These are phyloP conservation scores for fruit fly (Drosophila melanogaster) DNA, from an alignment of 1,140 invertebrate genomes.

Conservation along the genomic window Release_6_plus_ISO1_MT NT_037436.4:16475001-16475500, in stretches of 20 bases:
- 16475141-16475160: constrained; percentile 30
- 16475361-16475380: no score
- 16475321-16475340: no score
- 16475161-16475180: constrained; percentile 33
- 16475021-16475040: constrained; percentile 13
- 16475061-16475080: constrained; percentile 54
- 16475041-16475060: constrained; percentile 80
- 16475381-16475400: no score
- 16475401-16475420: no score
- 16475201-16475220: constrained; percentile 62
- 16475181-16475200: constrained; percentile 60
- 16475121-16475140: not conserved
- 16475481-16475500: not conserved
- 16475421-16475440: no score
- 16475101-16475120: not conserved
- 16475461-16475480: not conserved
- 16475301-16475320: not conserved
- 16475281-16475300: not conserved
- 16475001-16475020: constrained; percentile 5
- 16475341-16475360: no score
- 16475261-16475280: not conserved
- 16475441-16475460: no score
- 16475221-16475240: constrained; percentile 61
- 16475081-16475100: not conserved
- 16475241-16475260: constrained; percentile 29